phyloP scores from a whole-genome alignment of 2,797 vertebrate species.

The Clarias laeviceps region DNA sequence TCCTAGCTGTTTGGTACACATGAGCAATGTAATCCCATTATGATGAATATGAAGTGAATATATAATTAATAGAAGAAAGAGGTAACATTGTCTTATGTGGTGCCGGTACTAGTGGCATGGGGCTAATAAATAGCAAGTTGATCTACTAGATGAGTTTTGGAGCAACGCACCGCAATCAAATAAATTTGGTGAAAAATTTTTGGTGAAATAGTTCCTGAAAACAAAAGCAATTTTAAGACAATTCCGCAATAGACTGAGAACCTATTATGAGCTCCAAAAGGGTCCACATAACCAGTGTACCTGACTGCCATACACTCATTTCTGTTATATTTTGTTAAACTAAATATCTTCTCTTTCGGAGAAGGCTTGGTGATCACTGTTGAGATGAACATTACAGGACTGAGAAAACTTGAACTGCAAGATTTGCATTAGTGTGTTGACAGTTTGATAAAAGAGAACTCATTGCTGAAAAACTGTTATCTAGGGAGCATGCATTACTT shows the following conservation, averaged over 20 bases:
- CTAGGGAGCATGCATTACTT: not conserved
- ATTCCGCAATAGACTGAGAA: not conserved
- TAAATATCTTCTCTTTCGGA: not conserved
- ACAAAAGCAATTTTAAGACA: not conserved
- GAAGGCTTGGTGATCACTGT: no score
- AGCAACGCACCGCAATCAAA: not conserved
- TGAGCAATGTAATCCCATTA: not conserved
- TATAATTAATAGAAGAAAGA: not conserved
- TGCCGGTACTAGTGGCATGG: not conserved
- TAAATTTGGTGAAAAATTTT: not conserved
- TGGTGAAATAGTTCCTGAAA: no score
- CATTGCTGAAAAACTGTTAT: no score
- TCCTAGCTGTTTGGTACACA: not conserved
- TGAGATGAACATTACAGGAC: not conserved
- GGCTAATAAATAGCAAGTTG: not conserved
- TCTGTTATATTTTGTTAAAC: not conserved
- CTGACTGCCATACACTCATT: not conserved
- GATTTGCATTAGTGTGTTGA: not conserved
- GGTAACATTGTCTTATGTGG: not conserved
- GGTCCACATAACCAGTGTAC: not conserved
- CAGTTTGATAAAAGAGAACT: not conserved
- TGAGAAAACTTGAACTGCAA: not conserved
- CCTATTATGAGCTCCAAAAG: not conserved
- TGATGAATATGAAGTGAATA: not conserved
- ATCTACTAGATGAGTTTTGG: not conserved